Conservation (phyloP, 2,797 vertebrate species). For the Periparus ater region DNA sequence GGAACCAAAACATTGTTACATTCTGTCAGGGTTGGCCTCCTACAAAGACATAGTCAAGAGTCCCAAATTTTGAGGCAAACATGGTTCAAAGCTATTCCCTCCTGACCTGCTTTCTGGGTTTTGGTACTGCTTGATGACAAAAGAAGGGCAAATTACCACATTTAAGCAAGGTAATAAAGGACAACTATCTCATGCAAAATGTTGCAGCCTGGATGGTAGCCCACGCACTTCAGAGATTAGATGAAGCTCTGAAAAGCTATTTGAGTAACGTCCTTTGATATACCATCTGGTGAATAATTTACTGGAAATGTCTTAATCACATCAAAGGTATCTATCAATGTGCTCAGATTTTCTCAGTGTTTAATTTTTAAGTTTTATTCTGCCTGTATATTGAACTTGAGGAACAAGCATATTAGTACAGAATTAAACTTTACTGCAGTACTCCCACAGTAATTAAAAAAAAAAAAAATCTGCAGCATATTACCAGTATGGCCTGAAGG, state of each 20-base stretch:
- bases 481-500: background rate
- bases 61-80: background rate
- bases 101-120: background rate
- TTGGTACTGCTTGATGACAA: background rate
- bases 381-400: background rate
- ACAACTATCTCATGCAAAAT: conserved; percentile 5
- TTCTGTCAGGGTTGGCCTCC: background rate
- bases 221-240: conserved; percentile 30
- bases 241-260: conserved; percentile 29
- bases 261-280: conserved; percentile 47
- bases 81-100: background rate
- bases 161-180: conserved; percentile 1
- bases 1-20: background rate
- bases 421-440: background rate
- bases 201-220: background rate
- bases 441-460: background rate
- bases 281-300: conserved; percentile 62
- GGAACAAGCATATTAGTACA: background rate
- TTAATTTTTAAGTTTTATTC: too few species aligned
- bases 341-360: background rate
- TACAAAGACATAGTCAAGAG: background rate
- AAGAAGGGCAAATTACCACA: background rate
- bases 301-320: conserved; percentile 45
- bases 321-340: conserved; percentile 54
- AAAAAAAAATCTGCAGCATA: background rate